These are phyloP conservation scores for Gila robusta DNA, from an alignment of 2,797 vertebrate genomes.

Conservation along the genomic window DNA sequence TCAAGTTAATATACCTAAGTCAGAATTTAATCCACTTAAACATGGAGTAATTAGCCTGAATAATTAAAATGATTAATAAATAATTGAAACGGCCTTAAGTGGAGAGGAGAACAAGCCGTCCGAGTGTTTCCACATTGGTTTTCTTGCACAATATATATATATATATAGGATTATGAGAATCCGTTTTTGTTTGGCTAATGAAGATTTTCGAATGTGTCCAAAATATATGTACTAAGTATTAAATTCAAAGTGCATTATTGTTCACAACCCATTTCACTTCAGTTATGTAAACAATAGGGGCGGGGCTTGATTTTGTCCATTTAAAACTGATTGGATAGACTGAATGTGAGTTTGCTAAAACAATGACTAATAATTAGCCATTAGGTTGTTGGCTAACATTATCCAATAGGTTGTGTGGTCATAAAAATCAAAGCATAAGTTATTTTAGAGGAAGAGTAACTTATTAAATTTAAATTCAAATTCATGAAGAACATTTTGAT, in stretches of 20 bases:
- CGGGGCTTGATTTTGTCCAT: not conserved
- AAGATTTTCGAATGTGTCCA: not conserved
- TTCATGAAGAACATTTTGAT: not conserved
- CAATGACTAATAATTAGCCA: not conserved
- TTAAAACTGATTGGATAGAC: not conserved
- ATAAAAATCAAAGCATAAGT: not conserved
- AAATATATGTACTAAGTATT: too few relatives aligned
- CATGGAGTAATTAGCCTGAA: constrained; percentile 39
- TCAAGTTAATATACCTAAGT: constrained; percentile 12
- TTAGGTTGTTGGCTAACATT: not conserved
- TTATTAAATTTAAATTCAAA: too few relatives aligned
- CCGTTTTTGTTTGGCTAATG: not conserved
- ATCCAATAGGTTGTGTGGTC: not conserved
- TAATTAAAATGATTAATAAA: constrained; percentile 50
- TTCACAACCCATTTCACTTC: not conserved
- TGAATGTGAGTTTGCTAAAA: not conserved
- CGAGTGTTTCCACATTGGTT: not conserved
- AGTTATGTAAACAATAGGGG: not conserved
- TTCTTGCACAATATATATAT: not conserved
- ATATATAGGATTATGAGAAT: not conserved
- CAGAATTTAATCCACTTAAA: constrained; percentile 39
- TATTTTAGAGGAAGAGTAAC: not conserved
- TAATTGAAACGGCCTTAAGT: constrained; percentile 33
- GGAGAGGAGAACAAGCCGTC: not conserved
- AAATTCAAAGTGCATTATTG: not conserved